A percentile compares a stretch with the other conserved stretches of the same genome.
phyloP scores from a whole-genome alignment of 2,888 invertebrate species.

The Caenorhabditis sp. region DNA sequence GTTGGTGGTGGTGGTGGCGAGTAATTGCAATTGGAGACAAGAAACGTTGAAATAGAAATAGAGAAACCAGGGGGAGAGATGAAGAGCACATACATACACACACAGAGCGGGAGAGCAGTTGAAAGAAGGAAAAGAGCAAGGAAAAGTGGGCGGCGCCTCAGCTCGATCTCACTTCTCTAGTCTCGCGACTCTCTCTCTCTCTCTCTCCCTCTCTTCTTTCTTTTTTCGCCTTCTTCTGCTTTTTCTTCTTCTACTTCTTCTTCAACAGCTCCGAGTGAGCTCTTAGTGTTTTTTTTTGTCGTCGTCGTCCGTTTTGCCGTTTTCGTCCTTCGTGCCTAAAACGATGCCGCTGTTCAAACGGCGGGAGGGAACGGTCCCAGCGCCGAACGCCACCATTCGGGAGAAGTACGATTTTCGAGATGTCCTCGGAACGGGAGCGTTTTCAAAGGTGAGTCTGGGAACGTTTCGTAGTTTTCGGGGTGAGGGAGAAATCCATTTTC shows the following conservation, averaged over 20 bases:
- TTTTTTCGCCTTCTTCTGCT: slow-evolving; percentile 26
- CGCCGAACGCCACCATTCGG: slow-evolving; percentile 67
- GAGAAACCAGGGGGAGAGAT: not conserved
- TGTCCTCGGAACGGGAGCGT: slow-evolving; percentile 82
- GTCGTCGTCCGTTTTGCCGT: slow-evolving; percentile 15
- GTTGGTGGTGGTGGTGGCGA: slow-evolving; percentile 33
- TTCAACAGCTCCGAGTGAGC: slow-evolving; percentile 46
- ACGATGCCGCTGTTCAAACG: slow-evolving; percentile 74
- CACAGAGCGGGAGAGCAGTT: slow-evolving; percentile 19
- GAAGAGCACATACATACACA: too few relatives aligned
- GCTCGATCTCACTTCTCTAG: not conserved
- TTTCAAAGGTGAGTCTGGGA: slow-evolving; percentile 76
- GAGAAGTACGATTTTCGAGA: slow-evolving; percentile 82
- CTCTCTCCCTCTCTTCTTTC: slow-evolving; percentile 30
- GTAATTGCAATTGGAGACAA: slow-evolving; percentile 59
- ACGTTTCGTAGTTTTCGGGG: not conserved
- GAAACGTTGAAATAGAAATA: slow-evolving; percentile 18
- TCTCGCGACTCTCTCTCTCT: slow-evolving; percentile 4
- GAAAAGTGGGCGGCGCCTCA: slow-evolving; percentile 34
- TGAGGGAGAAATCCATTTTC: too few relatives aligned
- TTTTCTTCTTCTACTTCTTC: slow-evolving; percentile 28
- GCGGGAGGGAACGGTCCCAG: slow-evolving; percentile 60
- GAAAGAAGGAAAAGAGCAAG: slow-evolving; percentile 45
- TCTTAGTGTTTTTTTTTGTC: slow-evolving; percentile 47
- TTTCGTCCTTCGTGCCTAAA: not conserved